A percentile compares a stretch with the other conserved stretches of the same genome.
Evolutionary conservation across 2,888 invertebrate species (phyloP).

Genomic region (Drosophila birchii): DNA sequence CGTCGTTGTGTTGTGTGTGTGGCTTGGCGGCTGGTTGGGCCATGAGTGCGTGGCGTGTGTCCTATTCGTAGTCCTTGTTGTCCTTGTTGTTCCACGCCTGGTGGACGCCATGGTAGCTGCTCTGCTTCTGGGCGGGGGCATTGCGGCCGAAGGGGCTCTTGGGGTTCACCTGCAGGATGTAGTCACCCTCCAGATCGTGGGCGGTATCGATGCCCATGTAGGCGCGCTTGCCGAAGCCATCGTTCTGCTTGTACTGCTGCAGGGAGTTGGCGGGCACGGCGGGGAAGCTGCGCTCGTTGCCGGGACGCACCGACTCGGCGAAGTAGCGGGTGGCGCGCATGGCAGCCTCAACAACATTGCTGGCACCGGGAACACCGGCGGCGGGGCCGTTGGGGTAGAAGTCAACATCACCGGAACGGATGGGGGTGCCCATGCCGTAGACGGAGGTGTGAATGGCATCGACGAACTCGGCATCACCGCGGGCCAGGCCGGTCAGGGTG

Average conservation of each 20-base stretch:
- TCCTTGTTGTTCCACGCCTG: conserved; percentile 40
- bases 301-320: conserved; percentile 83
- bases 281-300: conserved; percentile 82
- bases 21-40: not conserved
- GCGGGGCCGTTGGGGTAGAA: conserved; percentile 83
- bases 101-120: conserved; percentile 66
- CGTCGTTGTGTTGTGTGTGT: conserved; percentile 6
- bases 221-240: conserved; percentile 76
- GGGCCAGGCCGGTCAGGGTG: conserved; percentile 74
- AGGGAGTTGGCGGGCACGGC: conserved; percentile 81
- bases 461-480: conserved; percentile 83
- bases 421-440: conserved; percentile 70
- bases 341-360: conserved; percentile 80
- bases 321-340: conserved; percentile 81
- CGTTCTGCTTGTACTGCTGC: conserved; percentile 75
- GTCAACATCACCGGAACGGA: conserved; percentile 80
- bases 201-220: conserved; percentile 82
- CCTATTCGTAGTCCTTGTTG: conserved; percentile 43
- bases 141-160: conserved; percentile 82
- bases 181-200: conserved; percentile 79
- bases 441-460: conserved; percentile 83
- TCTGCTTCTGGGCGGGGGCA: conserved; percentile 72
- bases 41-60: not conserved
- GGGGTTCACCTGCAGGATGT: conserved; percentile 81
- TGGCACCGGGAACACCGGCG: conserved; percentile 75